Evolutionary conservation across 2,797 vertebrate species (phyloP).

Genomic region (Ambastaia sidthimunki): DNA sequence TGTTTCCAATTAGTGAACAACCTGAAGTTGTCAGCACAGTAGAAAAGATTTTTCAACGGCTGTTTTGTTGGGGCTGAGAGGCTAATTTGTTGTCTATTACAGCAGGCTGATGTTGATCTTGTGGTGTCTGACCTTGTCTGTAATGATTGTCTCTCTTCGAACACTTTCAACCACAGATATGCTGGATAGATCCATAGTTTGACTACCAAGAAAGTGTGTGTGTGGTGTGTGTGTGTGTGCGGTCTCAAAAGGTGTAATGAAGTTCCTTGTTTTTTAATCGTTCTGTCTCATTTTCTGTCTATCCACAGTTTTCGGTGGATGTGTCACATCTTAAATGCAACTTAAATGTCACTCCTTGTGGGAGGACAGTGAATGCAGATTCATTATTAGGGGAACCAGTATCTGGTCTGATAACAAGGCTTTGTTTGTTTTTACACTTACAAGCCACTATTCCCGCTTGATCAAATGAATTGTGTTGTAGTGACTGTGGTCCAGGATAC

Average conservation of each 20-base stretch:
- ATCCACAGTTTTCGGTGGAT: constrained; percentile 8
- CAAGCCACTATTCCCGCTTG: background rate
- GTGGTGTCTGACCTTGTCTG: constrained; percentile 39
- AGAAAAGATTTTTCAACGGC: background rate
- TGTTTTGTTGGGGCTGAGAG: background rate
- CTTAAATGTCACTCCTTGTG: constrained; percentile 46
- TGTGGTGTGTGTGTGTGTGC: background rate
- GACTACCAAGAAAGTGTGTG: background rate
- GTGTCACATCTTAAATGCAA: constrained; percentile 53
- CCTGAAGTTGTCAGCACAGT: constrained; percentile 11
- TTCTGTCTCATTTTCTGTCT: background rate
- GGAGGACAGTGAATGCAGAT: constrained; percentile 38
- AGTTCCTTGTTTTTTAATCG: background rate
- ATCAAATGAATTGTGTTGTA: constrained; percentile 37
- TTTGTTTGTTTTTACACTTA: constrained; percentile 29
- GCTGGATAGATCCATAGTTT: background rate
- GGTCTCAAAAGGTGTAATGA: constrained; percentile 17
- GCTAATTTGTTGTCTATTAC: constrained; percentile 25
- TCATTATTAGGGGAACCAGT: constrained; percentile 6
- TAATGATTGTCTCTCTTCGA: constrained; percentile 23
- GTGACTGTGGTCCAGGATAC: constrained; percentile 14
- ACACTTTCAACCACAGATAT: constrained; percentile 20
- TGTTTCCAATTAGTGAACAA: constrained; percentile 11
- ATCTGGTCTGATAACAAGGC: constrained; percentile 32
- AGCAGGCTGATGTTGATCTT: constrained; percentile 8